These are phyloP conservation scores for Hipparchia sbordonii DNA, from an alignment of 2,888 invertebrate genomes.

Conservation along the genomic window DNA sequence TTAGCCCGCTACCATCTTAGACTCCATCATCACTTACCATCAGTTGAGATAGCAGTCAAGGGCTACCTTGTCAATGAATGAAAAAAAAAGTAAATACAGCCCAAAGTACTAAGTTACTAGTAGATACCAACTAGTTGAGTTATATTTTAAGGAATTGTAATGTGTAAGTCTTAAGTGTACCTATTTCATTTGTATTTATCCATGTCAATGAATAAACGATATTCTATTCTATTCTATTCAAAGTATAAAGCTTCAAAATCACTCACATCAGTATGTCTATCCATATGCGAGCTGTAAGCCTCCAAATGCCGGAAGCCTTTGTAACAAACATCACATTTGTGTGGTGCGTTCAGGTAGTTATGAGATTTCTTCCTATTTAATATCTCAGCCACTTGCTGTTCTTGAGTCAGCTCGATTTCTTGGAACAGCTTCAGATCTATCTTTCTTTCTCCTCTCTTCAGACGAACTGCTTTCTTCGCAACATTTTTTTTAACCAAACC, in stretches of 20 bases:
- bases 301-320: background rate
- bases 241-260: background rate
- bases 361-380: background rate
- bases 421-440: background rate
- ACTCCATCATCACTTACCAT: no score
- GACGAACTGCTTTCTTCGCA: background rate
- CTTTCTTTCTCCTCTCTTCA: background rate
- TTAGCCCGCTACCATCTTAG: no score
- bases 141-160: no score
- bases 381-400: background rate
- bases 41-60: no score
- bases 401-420: background rate
- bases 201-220: no score
- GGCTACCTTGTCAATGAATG: no score
- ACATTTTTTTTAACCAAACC: background rate
- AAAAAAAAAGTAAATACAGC: no score
- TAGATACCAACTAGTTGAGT: no score
- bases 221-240: no score
- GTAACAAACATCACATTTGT: constrained; percentile 1
- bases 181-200: no score
- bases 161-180: no score
- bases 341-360: background rate
- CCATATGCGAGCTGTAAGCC: background rate
- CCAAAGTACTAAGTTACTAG: no score
- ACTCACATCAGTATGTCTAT: constrained; percentile 12